phyloP scores from a whole-genome alignment of 2,113 vertebrate species.

The Periophthalmus modestus region DNA sequence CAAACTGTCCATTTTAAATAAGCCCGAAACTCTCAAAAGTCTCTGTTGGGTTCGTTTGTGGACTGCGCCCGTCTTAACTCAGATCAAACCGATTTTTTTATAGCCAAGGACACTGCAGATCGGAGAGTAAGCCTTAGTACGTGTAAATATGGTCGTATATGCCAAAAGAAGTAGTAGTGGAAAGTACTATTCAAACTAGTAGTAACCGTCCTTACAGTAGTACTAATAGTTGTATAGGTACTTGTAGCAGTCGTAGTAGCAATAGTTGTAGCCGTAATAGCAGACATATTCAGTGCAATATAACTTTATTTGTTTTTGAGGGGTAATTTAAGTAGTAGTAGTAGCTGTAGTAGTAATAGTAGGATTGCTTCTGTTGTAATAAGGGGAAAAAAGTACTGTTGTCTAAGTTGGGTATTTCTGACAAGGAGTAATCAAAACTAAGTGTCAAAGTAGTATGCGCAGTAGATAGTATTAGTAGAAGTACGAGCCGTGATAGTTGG shows the following conservation, averaged over 20 bases:
- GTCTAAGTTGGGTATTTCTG: too few species aligned
- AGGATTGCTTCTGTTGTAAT: too few species aligned
- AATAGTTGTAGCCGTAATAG: background rate
- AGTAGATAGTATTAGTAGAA: background rate
- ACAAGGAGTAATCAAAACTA: too few species aligned
- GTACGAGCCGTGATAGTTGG: background rate
- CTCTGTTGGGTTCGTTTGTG: conserved; percentile 39
- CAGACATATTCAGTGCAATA: background rate
- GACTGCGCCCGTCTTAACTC: conserved; percentile 9
- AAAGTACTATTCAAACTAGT: background rate
- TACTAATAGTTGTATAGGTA: background rate
- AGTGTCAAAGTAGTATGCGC: background rate
- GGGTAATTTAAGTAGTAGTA: background rate
- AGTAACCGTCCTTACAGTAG: background rate
- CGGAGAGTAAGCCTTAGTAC: background rate
- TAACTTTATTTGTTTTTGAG: too few species aligned
- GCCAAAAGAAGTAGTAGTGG: background rate
- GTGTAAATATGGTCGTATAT: background rate
- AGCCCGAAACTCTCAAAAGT: conserved; percentile 13
- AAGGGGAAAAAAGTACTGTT: too few species aligned
- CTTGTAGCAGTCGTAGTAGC: background rate
- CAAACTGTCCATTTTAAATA: conserved; percentile 55
- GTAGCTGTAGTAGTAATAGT: background rate
- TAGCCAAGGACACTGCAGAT: conserved; percentile 19
- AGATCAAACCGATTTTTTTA: conserved; percentile 32